Evolutionary conservation across 2,797 vertebrate genomes (phyloP), one percentile per base, ranked within the genome.

Genomic region (Sebastes steindachneri): DNA sequence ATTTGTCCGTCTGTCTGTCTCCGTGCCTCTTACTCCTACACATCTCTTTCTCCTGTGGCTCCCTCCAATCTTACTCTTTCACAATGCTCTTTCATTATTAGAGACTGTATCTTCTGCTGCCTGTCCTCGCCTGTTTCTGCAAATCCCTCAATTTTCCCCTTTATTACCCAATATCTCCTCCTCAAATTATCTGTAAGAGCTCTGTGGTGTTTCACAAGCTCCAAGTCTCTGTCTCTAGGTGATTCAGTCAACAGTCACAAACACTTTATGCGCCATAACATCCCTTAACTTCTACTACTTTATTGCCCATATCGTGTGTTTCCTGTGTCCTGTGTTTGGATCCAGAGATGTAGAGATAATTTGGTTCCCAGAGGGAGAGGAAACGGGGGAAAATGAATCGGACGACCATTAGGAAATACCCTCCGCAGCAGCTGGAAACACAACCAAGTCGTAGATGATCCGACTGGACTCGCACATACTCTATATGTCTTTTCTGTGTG

Each of bases 381-480:
- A 45, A 83, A 75, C 53, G n/a, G 65, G 60, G 72, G 79, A 86
- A 79, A 80, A 82, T 71, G 5, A 83, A 71, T 84, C 68, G 17
- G 60, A 90, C 90, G 90, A 82, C 73, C 72, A 76, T 87, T 83
- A 87, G 68, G 73, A 88, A 87, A 77, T 68, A 82, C 91, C 83
- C 73, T 66, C 81, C 5, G 23, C 71, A 71, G 92, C 93, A 94
- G 92, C 92, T 95, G 94, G 84, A 88, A 78, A 85, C 88, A 92
- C 86, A 91, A 66, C 78, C 73, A 29, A 75, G 37, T 54, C 33
- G 54, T 60, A 77, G 53, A 26, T 19, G 33, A 74, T 76, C 59
- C 62, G 57, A 74, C 29, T 64, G 68, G 45, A 82, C 73, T 81
- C 71, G 70, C 73, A 82, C 60, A 68, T 62, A 77, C 71, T 75